Percentiles rank a stretch among this genome's conserved stretches.
These are phyloP conservation scores for Rhinolophus ferrumequinum DNA, from an alignment of 2,113 vertebrate species.

Conservation along the genomic window DNA sequence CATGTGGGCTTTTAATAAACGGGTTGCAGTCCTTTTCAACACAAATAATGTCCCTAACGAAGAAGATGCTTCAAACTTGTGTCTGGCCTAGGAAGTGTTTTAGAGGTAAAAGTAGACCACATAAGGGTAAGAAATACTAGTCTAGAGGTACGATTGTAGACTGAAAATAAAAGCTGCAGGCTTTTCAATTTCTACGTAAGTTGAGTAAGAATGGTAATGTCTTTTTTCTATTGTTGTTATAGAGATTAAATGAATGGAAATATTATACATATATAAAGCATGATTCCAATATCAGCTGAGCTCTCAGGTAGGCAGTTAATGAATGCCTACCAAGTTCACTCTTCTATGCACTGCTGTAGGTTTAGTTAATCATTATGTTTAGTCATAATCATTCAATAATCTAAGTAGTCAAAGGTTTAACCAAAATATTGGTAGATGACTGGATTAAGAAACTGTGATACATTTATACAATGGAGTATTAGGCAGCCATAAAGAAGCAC, in stretches of 20 bases:
- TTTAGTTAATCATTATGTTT: not conserved
- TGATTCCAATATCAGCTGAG: not conserved
- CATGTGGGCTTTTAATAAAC: not conserved
- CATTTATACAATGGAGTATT: too few species aligned
- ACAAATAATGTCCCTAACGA: not conserved
- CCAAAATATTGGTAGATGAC: too few species aligned
- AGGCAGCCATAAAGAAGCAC: too few species aligned
- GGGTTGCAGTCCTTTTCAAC: not conserved
- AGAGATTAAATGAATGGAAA: not conserved
- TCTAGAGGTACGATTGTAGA: not conserved
- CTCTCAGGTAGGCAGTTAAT: not conserved
- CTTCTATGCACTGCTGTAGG: not conserved
- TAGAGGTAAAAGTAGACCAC: not conserved
- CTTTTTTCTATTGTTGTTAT: not conserved
- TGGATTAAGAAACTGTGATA: too few species aligned
- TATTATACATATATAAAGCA: not conserved
- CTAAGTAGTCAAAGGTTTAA: not conserved
- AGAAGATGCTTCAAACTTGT: constrained; percentile 42
- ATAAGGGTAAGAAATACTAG: not conserved
- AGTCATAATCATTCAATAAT: not conserved
- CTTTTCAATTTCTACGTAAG: not conserved
- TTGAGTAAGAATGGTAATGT: not conserved
- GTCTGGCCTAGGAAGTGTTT: not conserved
- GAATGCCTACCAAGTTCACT: not conserved
- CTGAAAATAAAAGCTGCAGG: not conserved